Conservation (phyloP, 2,113 vertebrate species). For the Hymenochirus boettgeri region DNA sequence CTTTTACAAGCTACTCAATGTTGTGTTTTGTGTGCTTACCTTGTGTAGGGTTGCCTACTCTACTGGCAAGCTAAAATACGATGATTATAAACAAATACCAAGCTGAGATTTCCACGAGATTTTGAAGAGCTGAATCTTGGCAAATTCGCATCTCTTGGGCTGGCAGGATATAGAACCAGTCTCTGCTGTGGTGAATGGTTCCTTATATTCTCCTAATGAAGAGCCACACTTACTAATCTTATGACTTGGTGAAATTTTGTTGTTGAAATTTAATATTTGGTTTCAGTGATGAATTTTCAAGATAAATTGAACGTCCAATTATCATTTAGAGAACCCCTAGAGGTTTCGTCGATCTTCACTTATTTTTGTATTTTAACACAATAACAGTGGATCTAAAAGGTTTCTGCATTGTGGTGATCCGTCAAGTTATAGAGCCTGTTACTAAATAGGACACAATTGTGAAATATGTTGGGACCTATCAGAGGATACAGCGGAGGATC, state of each 20-base stretch:
- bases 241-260: conserved; percentile 32
- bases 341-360: too few species aligned
- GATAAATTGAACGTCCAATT: too few species aligned
- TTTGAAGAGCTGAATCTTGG: conserved; percentile 35
- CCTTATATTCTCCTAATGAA: conserved; percentile 36
- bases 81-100: conserved; percentile 36
- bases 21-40: conserved; percentile 30
- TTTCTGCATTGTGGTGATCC: too few species aligned
- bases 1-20: conserved; percentile 24
- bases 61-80: conserved; percentile 39
- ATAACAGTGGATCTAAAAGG: too few species aligned
- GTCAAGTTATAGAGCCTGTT: too few species aligned
- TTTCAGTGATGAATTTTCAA: too few species aligned
- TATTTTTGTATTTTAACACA: too few species aligned
- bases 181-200: conserved; percentile 27
- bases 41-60: conserved; percentile 33
- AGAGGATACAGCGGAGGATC: too few species aligned
- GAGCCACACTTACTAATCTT: conserved; percentile 37
- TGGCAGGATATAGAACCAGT: conserved; percentile 8
- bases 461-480: too few species aligned
- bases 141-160: conserved; percentile 11
- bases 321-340: too few species aligned
- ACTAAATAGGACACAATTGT: too few species aligned
- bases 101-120: conserved; percentile 39
- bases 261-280: too few species aligned